Evolutionary conservation across 2,797 vertebrate genomes (phyloP).

Genomic region (Brachyalestes nurse): DNA sequence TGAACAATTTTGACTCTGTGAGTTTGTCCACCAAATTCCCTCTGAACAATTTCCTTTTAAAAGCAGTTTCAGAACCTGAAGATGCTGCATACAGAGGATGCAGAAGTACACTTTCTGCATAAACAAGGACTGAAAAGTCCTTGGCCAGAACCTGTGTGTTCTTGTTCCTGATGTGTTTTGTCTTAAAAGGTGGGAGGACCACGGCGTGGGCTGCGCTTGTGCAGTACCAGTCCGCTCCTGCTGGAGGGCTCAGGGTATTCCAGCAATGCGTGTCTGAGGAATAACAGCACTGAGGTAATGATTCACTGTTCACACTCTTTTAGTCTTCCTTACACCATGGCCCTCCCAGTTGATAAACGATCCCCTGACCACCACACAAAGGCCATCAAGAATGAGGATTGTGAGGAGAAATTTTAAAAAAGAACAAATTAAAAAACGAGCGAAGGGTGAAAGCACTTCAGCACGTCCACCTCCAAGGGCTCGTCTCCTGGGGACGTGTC

Average conservation of each 20-base stretch:
- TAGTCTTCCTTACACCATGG: conserved; percentile 19
- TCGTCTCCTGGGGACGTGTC: conserved; percentile 38
- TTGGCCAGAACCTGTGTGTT: not conserved
- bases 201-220: not conserved
- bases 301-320: conserved; percentile 63
- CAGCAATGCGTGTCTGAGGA: conserved; percentile 73
- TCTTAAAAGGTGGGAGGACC: not conserved
- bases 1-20: too few relatives aligned
- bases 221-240: conserved; percentile 28
- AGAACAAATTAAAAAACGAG: conserved; percentile 40
- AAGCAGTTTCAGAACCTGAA: not conserved
- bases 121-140: not conserved
- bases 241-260: conserved; percentile 60
- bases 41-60: not conserved
- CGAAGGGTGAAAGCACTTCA: conserved; percentile 55
- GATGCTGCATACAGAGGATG: not conserved
- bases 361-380: conserved; percentile 41
- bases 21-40: too few relatives aligned
- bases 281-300: conserved; percentile 70
- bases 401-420: not conserved
- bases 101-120: not conserved
- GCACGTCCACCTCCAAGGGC: conserved; percentile 50
- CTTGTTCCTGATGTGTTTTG: not conserved
- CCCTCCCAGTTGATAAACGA: conserved; percentile 35
- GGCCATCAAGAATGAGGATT: conserved; percentile 29